Conservation (phyloP, 2,888 invertebrate species). For the Anodontia alba region DNA sequence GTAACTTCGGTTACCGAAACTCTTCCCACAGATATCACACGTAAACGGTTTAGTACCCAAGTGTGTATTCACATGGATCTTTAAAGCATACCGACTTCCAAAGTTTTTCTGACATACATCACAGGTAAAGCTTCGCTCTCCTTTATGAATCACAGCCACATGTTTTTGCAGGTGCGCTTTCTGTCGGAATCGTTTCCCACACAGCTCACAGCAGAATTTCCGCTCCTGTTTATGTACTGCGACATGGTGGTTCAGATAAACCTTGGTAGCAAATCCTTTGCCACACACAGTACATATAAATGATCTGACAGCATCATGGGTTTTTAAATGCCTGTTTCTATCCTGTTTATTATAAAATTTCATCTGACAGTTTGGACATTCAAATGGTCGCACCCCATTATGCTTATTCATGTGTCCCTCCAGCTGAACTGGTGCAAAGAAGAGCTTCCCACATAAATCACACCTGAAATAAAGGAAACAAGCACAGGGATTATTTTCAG, state of each 20-base stretch:
- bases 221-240: not conserved
- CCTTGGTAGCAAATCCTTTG: not conserved
- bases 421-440: not conserved
- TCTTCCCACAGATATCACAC: slow-evolving; percentile 6
- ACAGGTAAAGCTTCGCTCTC: not conserved
- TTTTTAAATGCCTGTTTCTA: not conserved
- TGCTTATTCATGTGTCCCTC: slow-evolving; percentile 15
- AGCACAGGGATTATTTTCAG: no score
- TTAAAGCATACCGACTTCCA: not conserved
- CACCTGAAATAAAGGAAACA: slow-evolving; percentile 14
- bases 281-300: not conserved
- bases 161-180: slow-evolving; percentile 14
- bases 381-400: not conserved
- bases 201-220: slow-evolving; percentile 1
- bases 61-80: not conserved
- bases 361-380: not conserved
- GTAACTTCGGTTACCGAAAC: slow-evolving; percentile 10
- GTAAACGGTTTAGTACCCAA: not conserved
- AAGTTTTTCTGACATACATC: not conserved
- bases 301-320: not conserved
- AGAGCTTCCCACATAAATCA: slow-evolving; percentile 7
- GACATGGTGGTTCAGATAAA: not conserved
- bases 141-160: slow-evolving; percentile 6
- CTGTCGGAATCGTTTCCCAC: slow-evolving; percentile 7
- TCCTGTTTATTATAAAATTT: not conserved